Conservation (phyloP, 2,888 invertebrate species). For the Aphidius colemani region DNA sequence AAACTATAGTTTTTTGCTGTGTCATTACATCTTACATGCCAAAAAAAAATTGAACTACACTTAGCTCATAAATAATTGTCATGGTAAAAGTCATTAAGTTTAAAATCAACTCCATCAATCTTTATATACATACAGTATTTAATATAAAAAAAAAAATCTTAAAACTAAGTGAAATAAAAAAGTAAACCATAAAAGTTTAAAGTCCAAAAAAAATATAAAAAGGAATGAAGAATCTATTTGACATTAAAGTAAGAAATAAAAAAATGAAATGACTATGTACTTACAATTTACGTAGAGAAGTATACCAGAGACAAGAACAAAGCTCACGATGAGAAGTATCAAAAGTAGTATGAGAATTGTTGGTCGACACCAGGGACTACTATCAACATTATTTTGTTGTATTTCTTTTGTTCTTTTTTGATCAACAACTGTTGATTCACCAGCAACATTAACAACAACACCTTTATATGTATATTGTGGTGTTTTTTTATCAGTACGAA, state of each 20-base stretch:
- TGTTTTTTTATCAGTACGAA: constrained; percentile 51
- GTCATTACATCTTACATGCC: constrained; percentile 25
- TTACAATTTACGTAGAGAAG: constrained; percentile 68
- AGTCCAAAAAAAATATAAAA: neutral
- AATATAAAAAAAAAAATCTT: neutral
- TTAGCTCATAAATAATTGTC: neutral
- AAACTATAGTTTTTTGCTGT: constrained; percentile 24
- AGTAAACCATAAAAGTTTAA: constrained; percentile 2
- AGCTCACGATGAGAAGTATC: constrained; percentile 65
- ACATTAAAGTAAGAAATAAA: constrained; percentile 1
- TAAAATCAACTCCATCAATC: too few species aligned
- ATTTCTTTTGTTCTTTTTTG: constrained; percentile 53
- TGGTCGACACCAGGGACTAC: constrained; percentile 64
- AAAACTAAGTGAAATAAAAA: neutral
- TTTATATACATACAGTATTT: too few species aligned
- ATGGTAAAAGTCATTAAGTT: too few species aligned
- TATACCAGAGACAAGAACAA: constrained; percentile 66
- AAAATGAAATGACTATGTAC: constrained; percentile 44
- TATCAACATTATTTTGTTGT: constrained; percentile 56
- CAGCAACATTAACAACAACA: constrained; percentile 57
- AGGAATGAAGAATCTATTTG: neutral
- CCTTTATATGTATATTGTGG: constrained; percentile 57
- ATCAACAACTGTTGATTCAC: constrained; percentile 56
- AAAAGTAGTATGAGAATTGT: constrained; percentile 65
- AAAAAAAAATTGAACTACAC: constrained; percentile 21